Percentiles rank a stretch among this genome's conserved stretches.
phyloP scores from a whole-genome alignment of 2,888 invertebrate species.

The Neelides folsomi region DNA sequence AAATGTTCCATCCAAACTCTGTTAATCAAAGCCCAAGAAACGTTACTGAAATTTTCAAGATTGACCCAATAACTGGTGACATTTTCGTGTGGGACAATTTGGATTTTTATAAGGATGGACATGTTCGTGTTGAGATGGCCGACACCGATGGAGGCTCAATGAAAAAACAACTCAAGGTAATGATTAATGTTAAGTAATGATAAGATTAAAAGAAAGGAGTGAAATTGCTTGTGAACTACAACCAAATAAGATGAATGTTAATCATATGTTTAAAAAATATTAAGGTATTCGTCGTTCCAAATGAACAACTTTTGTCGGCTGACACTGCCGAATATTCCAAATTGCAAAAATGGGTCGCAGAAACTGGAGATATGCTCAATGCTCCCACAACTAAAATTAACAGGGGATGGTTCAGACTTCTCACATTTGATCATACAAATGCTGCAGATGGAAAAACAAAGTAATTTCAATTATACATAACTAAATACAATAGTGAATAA shows the following conservation, averaged over 20 bases:
- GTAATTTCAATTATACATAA: conserved; percentile 16
- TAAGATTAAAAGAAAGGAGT: too few relatives aligned
- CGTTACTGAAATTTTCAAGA: conserved; percentile 21
- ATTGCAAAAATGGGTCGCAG: conserved; percentile 27
- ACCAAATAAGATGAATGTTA: too few relatives aligned
- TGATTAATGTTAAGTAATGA: too few relatives aligned
- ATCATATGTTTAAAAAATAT: conserved; percentile 16
- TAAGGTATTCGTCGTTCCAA: conserved; percentile 30
- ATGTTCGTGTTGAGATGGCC: conserved; percentile 25
- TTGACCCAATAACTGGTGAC: conserved; percentile 29
- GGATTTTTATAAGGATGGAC: conserved; percentile 28
- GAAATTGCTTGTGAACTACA: too few relatives aligned
- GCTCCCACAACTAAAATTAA: conserved; percentile 13
- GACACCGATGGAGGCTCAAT: conserved; percentile 7
- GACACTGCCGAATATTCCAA: conserved; percentile 27
- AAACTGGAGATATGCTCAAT: conserved; percentile 23
- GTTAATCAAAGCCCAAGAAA: conserved; percentile 21
- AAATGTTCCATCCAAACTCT: conserved; percentile 29
- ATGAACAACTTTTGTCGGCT: conserved; percentile 24
- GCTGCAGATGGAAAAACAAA: conserved; percentile 30
- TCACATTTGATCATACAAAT: conserved; percentile 30
- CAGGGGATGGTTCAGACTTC: conserved; percentile 23
- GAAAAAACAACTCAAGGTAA: too few relatives aligned
- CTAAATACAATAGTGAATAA: too few relatives aligned
- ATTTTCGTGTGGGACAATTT: conserved; percentile 32